These are phyloP conservation scores for Muscicapa striata DNA, from an alignment of 2,797 vertebrate species.

Conservation along the genomic window DNA sequence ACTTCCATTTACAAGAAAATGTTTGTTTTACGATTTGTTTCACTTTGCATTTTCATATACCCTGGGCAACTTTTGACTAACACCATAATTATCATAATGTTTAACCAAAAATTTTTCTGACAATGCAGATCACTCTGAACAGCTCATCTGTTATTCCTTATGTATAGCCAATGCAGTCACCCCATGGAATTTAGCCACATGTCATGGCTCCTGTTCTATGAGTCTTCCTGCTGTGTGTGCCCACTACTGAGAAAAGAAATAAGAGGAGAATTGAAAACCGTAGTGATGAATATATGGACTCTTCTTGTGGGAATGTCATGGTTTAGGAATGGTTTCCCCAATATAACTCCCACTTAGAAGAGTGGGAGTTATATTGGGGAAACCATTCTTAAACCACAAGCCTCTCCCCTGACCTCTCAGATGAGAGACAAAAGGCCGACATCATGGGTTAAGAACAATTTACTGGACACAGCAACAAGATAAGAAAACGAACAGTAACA, in stretches of 20 bases:
- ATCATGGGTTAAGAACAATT: not conserved
- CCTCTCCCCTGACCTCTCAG: not conserved
- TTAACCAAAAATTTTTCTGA: not conserved
- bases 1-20: not conserved
- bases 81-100: not conserved
- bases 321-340: not conserved
- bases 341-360: not conserved
- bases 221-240: not conserved
- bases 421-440: not conserved
- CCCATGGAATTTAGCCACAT: not conserved
- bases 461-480: not conserved
- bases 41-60: not conserved
- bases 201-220: not conserved
- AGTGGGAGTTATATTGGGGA: not conserved
- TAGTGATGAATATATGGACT: not conserved
- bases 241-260: not conserved
- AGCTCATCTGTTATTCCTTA: not conserved
- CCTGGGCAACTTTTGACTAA: not conserved
- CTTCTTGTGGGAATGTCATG: not conserved
- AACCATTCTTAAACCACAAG: not conserved
- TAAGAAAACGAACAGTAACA: not conserved
- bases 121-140: accelerated
- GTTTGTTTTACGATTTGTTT: not conserved
- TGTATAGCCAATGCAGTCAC: no score
- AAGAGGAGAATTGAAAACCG: not conserved